These are phyloP conservation scores for Stictonetta naevosa DNA, from an alignment of 2,113 vertebrate genomes.

Conservation along the genomic window DNA sequence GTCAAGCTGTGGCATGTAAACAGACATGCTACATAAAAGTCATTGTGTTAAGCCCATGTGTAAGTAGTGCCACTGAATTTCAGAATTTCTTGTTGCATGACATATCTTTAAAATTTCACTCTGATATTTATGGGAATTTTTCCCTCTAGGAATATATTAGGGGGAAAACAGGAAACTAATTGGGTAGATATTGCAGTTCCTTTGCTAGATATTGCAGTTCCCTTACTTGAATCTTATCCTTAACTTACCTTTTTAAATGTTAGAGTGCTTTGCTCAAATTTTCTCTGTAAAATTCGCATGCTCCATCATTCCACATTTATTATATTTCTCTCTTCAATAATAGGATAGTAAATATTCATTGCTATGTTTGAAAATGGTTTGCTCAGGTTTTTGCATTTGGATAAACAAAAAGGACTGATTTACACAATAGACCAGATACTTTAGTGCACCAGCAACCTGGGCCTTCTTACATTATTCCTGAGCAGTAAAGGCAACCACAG, in stretches of 20 bases:
- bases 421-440: not conserved
- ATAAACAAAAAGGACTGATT: conserved; percentile 3
- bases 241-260: conserved; percentile 13
- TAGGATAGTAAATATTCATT: not conserved
- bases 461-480: not conserved
- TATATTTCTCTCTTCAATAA: not conserved
- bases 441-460: not conserved
- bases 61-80: not conserved
- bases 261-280: not conserved
- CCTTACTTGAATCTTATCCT: not conserved
- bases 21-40: not conserved
- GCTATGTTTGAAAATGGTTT: conserved; percentile 3
- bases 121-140: not conserved
- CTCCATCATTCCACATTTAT: not conserved
- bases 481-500: not conserved
- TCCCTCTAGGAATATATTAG: not conserved
- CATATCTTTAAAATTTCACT: not conserved
- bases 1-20: not conserved
- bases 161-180: accelerated
- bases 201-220: not conserved
- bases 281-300: not conserved
- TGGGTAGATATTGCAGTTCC: not conserved
- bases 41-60: not conserved
- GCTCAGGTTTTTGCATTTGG: not conserved
- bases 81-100: not conserved